Conservation (phyloP, 2,797 vertebrate species). For the Hydrolagus colliei region DNA sequence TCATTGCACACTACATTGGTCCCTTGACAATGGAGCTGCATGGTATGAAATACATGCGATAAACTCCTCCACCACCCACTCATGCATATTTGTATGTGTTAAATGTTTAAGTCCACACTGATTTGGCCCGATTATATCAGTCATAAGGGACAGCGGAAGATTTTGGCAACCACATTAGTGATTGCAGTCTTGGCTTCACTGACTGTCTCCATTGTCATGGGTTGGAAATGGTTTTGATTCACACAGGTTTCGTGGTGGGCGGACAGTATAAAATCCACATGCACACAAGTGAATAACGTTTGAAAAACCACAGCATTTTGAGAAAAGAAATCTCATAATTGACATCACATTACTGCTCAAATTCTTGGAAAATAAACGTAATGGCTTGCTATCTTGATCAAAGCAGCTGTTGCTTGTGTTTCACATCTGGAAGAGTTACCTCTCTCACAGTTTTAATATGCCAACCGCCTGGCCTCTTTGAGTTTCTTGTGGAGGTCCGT, state of each 20-base stretch:
- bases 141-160: background rate
- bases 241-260: constrained; percentile 24
- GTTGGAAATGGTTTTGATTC: constrained; percentile 23
- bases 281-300: constrained; percentile 7
- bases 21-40: background rate
- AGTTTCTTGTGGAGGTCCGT: background rate
- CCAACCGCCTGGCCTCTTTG: background rate
- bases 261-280: constrained; percentile 15
- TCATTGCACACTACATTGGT: background rate
- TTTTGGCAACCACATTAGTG: constrained; percentile 23
- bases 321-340: constrained; percentile 9
- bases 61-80: background rate
- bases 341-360: constrained; percentile 18
- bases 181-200: constrained; percentile 27
- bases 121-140: constrained; percentile 23
- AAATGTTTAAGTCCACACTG: background rate
- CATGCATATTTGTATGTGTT: constrained; percentile 11
- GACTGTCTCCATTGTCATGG: constrained; percentile 30
- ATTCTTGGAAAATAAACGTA: constrained; percentile 27
- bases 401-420: constrained; percentile 24
- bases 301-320: background rate
- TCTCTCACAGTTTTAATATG: background rate
- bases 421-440: background rate
- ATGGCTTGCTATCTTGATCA: background rate
- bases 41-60: background rate